Conservation (phyloP, 2,888 invertebrate genomes). For the Tenthredo scrophulariae region DNA sequence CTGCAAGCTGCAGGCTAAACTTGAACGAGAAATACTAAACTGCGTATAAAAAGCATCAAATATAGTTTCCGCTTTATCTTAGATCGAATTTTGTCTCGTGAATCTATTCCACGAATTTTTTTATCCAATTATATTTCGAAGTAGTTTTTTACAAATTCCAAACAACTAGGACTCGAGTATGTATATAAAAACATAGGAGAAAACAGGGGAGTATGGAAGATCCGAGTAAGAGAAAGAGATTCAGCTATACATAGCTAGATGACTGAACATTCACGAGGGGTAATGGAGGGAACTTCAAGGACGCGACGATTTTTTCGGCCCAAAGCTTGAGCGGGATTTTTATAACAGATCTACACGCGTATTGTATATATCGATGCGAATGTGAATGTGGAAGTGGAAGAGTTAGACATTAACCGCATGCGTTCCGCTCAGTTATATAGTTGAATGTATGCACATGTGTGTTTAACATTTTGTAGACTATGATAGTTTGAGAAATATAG, state of each 20-base stretch:
- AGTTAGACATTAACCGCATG: neutral
- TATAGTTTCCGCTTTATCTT: neutral
- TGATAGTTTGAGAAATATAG: neutral
- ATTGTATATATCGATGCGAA: neutral
- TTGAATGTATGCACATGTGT: neutral
- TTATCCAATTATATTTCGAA: neutral
- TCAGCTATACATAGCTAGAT: neutral
- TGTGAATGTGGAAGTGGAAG: neutral
- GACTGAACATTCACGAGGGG: conserved; percentile 18
- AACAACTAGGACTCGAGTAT: neutral
- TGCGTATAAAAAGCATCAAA: neutral
- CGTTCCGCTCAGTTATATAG: neutral
- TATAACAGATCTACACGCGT: conserved; percentile 23
- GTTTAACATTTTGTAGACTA: neutral
- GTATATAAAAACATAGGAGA: neutral
- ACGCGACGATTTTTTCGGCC: conserved; percentile 58
- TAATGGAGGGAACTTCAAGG: conserved; percentile 59
- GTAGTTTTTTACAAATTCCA: neutral
- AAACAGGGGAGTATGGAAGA: neutral
- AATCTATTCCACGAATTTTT: neutral
- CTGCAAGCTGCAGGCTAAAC: neutral
- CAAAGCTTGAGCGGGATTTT: conserved; percentile 57
- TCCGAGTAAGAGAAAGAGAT: neutral
- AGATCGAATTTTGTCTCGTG: neutral
- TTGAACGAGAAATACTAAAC: neutral